Conservation (phyloP, 1,140 invertebrate species). For the Brachystomella parvula region DNA sequence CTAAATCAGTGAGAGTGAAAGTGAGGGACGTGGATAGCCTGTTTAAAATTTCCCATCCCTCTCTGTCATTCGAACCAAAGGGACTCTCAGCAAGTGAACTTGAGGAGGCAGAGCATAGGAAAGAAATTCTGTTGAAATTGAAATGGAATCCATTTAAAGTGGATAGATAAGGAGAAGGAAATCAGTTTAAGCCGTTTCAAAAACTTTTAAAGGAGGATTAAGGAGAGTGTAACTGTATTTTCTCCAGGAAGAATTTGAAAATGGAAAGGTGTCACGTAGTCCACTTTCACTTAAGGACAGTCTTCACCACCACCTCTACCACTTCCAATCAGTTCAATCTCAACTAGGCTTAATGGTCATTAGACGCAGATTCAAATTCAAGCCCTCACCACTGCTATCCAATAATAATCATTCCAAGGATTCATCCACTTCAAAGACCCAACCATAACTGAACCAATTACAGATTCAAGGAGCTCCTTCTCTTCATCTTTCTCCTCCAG, state of each 20-base stretch:
- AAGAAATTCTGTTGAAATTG: background rate
- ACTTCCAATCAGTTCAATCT: background rate
- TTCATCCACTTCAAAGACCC: background rate
- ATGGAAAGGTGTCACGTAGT: slow-evolving; percentile 11
- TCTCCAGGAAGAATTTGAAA: background rate
- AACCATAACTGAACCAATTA: no score
- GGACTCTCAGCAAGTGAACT: background rate
- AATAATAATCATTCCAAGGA: background rate
- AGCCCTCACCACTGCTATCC: background rate
- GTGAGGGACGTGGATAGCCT: slow-evolving; percentile 7
- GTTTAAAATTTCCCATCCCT: slow-evolving; percentile 1
- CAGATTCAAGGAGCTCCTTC: no score
- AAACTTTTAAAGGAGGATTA: slow-evolving; percentile 11
- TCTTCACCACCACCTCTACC: background rate
- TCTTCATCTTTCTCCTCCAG: no score
- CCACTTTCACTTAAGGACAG: background rate
- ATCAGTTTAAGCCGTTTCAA: slow-evolving; percentile 2
- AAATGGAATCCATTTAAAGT: slow-evolving; percentile 12
- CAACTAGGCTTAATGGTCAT: background rate
- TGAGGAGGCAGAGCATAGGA: no score
- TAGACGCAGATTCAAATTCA: background rate
- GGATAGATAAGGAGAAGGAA: background rate
- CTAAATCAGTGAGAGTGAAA: slow-evolving; percentile 10
- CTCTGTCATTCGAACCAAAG: background rate
- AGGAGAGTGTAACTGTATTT: background rate